These are phyloP conservation scores for Spinus olivaceus DNA, from an alignment of 2,797 vertebrate species.

Conservation along the genomic window DNA sequence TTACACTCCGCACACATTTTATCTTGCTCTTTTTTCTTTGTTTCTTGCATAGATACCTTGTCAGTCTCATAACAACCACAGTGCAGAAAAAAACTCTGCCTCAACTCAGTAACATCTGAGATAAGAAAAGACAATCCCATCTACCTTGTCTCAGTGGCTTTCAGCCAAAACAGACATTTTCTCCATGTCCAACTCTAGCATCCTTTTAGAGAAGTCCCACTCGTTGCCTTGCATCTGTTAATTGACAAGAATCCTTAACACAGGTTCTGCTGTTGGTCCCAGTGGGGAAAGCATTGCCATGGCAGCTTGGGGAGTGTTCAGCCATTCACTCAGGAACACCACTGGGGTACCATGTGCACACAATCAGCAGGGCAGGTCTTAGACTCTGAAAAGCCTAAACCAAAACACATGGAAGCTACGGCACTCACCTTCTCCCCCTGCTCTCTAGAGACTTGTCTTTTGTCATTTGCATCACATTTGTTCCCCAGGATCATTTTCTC, in stretches of 20 bases:
- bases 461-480: constrained; percentile 97
- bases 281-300: accelerated
- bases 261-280: neutral
- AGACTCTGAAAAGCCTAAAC: accelerated
- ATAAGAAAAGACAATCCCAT: neutral
- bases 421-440: constrained; percentile 89
- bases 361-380: accelerated
- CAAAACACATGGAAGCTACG: accelerated
- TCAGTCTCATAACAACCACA: neutral
- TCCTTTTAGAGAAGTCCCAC: neutral
- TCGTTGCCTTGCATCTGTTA: accelerated
- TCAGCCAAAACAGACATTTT: neutral
- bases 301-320: accelerated
- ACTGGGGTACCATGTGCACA: accelerated
- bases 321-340: accelerated
- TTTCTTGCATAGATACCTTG: accelerated
- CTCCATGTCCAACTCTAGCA: neutral
- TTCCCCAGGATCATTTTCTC: constrained; percentile 99
- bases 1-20: neutral
- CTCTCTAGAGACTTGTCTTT: constrained; percentile 94
- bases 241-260: neutral
- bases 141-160: neutral
- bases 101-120: accelerated
- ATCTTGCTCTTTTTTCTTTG: neutral
- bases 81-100: accelerated